phyloP scores from a whole-genome alignment of 2,888 invertebrate species.

The Tigriopus californicus region DNA sequence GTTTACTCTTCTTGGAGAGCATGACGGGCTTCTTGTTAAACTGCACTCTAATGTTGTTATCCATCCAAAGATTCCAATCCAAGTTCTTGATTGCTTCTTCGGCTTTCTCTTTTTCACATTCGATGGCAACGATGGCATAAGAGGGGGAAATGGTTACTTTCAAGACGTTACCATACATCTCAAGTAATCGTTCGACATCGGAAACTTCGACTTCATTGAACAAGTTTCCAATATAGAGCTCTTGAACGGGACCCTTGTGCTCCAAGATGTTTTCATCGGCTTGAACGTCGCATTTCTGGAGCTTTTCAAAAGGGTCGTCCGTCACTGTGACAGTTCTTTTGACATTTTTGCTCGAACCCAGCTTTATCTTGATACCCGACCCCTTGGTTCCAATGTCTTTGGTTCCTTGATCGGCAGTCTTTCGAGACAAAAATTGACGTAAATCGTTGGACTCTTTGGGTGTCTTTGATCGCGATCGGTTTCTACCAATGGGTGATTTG shows the following conservation, averaged over 20 bases:
- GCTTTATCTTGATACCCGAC: too few relatives aligned
- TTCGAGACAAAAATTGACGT: too few relatives aligned
- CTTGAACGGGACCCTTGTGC: neutral
- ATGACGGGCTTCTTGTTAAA: neutral
- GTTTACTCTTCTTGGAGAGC: too few relatives aligned
- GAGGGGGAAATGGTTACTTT: neutral
- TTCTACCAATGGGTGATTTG: neutral
- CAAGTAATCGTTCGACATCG: neutral
- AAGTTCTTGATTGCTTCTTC: constrained; percentile 1
- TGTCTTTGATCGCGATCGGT: neutral
- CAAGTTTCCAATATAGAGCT: constrained; percentile 4
- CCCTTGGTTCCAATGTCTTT: too few relatives aligned
- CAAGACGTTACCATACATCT: neutral
- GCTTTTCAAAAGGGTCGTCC: too few relatives aligned
- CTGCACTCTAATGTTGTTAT: neutral
- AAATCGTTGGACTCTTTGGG: neutral
- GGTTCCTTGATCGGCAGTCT: too few relatives aligned
- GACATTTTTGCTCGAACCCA: too few relatives aligned
- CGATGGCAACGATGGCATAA: neutral
- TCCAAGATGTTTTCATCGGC: too few relatives aligned
- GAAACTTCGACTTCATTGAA: neutral
- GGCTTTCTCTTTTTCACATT: neutral
- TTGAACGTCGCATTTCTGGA: too few relatives aligned
- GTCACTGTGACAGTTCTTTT: too few relatives aligned
- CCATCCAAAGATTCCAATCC: constrained; percentile 7